phyloP scores from a whole-genome alignment of 2,888 invertebrate genomes.

The Clepsis dumicolana region DNA sequence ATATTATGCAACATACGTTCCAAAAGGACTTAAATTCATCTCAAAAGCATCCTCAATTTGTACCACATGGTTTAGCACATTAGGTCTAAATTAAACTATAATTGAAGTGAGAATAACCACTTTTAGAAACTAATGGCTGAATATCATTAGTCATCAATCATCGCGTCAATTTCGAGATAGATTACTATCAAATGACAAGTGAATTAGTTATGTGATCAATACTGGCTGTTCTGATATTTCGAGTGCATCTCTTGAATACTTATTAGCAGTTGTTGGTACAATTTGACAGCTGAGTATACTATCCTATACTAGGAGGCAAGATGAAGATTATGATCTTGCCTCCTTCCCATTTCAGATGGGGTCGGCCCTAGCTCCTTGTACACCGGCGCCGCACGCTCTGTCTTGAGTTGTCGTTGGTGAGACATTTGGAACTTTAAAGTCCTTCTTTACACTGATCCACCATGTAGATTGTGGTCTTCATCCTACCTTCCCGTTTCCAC shows the following conservation, averaged over 20 bases:
- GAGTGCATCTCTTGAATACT: not conserved
- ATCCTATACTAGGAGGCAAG: too few species aligned
- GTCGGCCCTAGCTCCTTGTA: too few species aligned
- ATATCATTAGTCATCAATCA: not conserved
- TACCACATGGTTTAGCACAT: not conserved
- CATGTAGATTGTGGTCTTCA: too few species aligned
- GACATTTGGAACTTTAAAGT: too few species aligned
- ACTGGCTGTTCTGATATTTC: not conserved
- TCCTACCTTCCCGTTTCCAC: too few species aligned
- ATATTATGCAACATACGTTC: not conserved
- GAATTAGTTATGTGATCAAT: constrained; percentile 1
- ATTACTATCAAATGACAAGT: not conserved
- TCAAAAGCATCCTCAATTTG: not conserved
- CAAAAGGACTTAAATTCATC: not conserved
- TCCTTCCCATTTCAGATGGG: too few species aligned
- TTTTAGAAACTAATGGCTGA: not conserved
- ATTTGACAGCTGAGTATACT: not conserved
- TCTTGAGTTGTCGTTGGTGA: too few species aligned
- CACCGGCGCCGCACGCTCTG: too few species aligned
- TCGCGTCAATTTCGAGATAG: not conserved
- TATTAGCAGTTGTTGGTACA: not conserved
- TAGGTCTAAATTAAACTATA: not conserved
- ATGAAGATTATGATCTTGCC: too few species aligned
- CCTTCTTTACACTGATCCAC: too few species aligned
- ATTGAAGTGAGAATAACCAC: not conserved